Base-by-base conservation (phyloP, 92 coral and sea anemone species). In the Chrysogorgia sp. region DNA sequence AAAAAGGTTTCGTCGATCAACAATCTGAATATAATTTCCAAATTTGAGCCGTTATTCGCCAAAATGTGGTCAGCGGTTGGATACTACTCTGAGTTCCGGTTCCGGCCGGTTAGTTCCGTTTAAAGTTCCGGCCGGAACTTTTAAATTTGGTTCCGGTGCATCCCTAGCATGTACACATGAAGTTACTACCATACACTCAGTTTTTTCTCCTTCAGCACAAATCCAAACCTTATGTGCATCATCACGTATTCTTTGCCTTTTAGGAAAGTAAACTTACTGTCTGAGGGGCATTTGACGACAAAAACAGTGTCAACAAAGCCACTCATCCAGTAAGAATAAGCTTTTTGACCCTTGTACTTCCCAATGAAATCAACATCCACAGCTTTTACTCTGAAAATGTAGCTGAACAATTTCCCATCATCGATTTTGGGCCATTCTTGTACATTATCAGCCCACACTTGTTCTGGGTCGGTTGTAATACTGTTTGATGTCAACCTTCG, bases 101-200 rank as follows among this genome's bases (percentile, higher is more conserved):
- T n/a, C n/a, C n/a, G n/a, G n/a, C n/a, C n/a, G n/a, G n/a, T n/a
- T n/a, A n/a, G n/a, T n/a, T n/a, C n/a, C n/a, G n/a, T n/a, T n/a
- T n/a, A n/a, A n/a, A n/a, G n/a, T n/a, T n/a, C n/a, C n/a, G n/a
- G n/a, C n/a, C n/a, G n/a, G n/a, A n/a, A n/a, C n/a, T n/a, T n/a
- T n/a, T n/a, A n/a, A n/a, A n/a, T n/a, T n/a, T n/a, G n/a, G n/a
- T n/a, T n/a, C n/a, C n/a, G n/a, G n/a, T n/a, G n/a, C n/a, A n/a
- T n/a, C n/a, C n/a, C n/a, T n/a, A n/a, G 45, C 89, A 88, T 48
- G 86, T 85, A 52, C 92, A 88, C 86, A 88, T 10, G 89, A 88
- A 34, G 86, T 88, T 12, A 84, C 66, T 28, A 88, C 77, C 49
- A 14, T 80, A 55, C 37, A 53, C 5, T 84, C 81, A 58, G 49